phyloP scores from a whole-genome alignment of 2,113 vertebrate species.

The Monopterus albus region DNA sequence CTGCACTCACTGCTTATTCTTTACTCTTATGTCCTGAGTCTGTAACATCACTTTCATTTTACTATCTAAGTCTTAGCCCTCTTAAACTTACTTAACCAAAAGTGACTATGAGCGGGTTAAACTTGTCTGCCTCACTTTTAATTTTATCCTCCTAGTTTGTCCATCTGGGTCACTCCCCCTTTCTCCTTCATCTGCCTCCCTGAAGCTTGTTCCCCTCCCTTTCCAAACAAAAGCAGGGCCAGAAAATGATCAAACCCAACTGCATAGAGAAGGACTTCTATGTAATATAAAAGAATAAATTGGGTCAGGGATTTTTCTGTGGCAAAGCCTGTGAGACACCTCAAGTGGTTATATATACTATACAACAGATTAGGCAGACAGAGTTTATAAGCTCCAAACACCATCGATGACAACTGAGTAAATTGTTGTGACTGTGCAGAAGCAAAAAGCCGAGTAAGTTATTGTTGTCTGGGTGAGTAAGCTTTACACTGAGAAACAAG shows the following conservation, averaged over 20 bases:
- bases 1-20: background rate
- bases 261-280: conserved; percentile 14
- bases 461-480: conserved; percentile 13
- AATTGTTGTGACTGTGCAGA: conserved; percentile 60
- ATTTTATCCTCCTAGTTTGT: conserved; percentile 1
- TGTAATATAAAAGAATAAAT: conserved; percentile 23
- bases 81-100: background rate
- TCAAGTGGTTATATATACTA: conserved; percentile 33
- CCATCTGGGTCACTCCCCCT: conserved; percentile 8
- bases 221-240: conserved; percentile 52
- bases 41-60: background rate
- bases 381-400: conserved; percentile 40
- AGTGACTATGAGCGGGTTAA: background rate
- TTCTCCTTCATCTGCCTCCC: conserved; percentile 2
- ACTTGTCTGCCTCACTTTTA: conserved; percentile 5
- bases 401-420: conserved; percentile 22
- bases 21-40: background rate
- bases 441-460: conserved; percentile 27
- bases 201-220: conserved; percentile 14
- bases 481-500: conserved; percentile 1
- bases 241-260: conserved; percentile 34
- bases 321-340: conserved; percentile 25
- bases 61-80: background rate
- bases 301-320: conserved; percentile 46
- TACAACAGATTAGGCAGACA: conserved; percentile 58